Conservation (phyloP, 2,888 invertebrate species). For the Apodemia duryi region DNA sequence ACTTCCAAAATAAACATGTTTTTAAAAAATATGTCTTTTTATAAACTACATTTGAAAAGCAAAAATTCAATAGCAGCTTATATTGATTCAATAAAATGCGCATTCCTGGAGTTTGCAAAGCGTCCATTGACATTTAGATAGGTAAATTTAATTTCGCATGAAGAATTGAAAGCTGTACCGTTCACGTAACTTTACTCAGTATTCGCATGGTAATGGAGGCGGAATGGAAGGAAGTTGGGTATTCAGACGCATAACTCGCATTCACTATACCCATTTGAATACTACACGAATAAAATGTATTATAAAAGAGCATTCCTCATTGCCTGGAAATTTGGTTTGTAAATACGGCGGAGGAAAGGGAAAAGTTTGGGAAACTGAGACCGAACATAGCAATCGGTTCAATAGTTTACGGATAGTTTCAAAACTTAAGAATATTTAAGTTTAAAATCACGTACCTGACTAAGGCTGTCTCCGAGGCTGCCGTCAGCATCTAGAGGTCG, state of each 20-base stretch:
- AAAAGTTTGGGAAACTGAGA: constrained; percentile 48
- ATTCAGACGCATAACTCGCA: constrained; percentile 35
- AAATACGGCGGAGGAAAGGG: constrained; percentile 41
- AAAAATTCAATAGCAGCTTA: not conserved
- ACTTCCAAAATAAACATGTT: no score
- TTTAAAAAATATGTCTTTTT: not conserved
- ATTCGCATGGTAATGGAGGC: constrained; percentile 58
- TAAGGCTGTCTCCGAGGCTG: constrained; percentile 71
- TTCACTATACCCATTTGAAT: constrained; percentile 35
- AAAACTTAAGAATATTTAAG: constrained; percentile 30
- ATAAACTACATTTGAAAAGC: not conserved
- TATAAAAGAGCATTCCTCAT: constrained; percentile 16
- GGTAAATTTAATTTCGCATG: constrained; percentile 57
- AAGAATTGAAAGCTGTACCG: constrained; percentile 60
- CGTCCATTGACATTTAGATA: constrained; percentile 43
- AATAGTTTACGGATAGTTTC: constrained; percentile 49
- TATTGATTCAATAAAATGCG: constrained; percentile 13
- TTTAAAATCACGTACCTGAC: constrained; percentile 57
- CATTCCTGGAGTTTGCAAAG: constrained; percentile 34
- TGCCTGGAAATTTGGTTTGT: constrained; percentile 42
- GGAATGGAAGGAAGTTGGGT: constrained; percentile 40
- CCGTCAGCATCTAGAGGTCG: constrained; percentile 65
- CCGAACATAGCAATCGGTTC: constrained; percentile 50
- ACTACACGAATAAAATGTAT: constrained; percentile 34
- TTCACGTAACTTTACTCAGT: constrained; percentile 49